Conservation (phyloP, 53 echinoderm and acorn worm species). For the Patiria pectinifera region DNA sequence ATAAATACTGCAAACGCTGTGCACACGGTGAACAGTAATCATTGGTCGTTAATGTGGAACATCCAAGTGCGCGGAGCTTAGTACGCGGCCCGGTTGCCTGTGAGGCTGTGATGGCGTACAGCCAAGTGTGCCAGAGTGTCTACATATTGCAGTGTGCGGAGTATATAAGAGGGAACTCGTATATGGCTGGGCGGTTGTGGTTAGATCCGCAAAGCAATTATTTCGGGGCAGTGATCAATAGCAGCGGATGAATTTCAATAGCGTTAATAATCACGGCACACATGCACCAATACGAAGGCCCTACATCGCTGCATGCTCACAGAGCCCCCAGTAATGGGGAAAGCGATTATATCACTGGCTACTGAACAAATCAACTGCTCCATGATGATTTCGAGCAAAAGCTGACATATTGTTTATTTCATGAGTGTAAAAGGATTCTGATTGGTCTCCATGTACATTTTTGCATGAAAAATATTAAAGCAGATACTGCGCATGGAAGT, state of each 20-base stretch:
- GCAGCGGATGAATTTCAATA: not conserved
- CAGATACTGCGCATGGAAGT: too few relatives aligned
- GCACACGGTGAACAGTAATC: constrained; percentile 28
- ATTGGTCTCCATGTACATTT: too few relatives aligned
- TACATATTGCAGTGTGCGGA: not conserved
- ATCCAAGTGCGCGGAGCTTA: not conserved
- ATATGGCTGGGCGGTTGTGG: constrained; percentile 23
- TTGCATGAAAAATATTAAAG: too few relatives aligned
- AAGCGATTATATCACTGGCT: too few relatives aligned
- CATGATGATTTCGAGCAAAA: too few relatives aligned
- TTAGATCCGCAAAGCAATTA: not conserved
- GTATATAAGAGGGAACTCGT: not conserved
- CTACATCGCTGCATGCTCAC: not conserved
- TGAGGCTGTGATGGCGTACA: too few relatives aligned
- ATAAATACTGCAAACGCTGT: constrained; percentile 46
- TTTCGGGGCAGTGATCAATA: not conserved
- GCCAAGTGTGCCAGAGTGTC: constrained; percentile 15
- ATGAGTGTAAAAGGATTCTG: too few relatives aligned
- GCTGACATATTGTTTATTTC: too few relatives aligned
- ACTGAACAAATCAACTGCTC: too few relatives aligned
- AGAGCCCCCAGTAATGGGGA: too few relatives aligned
- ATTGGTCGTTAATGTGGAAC: constrained; percentile 50
- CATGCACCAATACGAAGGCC: too few relatives aligned
- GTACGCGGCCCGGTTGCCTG: not conserved
- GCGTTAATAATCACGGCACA: too few relatives aligned